Evolutionary conservation across 2,113 vertebrate genomes (phyloP).

Genomic region (Crotalus helleri): DNA sequence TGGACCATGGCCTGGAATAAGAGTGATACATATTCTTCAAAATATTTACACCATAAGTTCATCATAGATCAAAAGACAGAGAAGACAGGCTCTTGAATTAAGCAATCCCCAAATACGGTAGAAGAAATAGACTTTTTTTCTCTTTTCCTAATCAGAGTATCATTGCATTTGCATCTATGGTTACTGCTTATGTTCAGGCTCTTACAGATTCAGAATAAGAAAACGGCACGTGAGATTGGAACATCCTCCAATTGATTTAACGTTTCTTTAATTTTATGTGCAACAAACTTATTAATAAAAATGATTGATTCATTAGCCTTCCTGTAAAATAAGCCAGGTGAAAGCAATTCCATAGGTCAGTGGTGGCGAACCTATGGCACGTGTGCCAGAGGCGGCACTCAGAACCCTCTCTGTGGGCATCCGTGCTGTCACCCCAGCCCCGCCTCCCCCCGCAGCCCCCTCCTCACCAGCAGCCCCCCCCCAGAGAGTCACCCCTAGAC

Average conservation of each 20-base stretch:
- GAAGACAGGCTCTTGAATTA: neutral
- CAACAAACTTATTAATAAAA: neutral
- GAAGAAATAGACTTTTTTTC: neutral
- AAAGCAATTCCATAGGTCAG: neutral
- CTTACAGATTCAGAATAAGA: neutral
- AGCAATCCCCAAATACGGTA: too few relatives aligned
- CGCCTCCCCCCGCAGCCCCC: too few relatives aligned
- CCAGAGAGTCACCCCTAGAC: too few relatives aligned
- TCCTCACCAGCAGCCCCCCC: too few relatives aligned
- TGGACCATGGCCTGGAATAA: neutral
- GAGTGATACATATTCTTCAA: neutral
- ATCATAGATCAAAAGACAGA: too few relatives aligned
- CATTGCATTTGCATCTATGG: neutral
- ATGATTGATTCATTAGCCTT: neutral
- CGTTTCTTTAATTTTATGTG: neutral
- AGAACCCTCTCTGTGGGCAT: too few relatives aligned
- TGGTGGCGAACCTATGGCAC: too few relatives aligned
- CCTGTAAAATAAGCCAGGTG: neutral
- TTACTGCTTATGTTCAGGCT: neutral
- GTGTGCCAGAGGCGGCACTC: too few relatives aligned
- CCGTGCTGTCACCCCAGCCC: too few relatives aligned
- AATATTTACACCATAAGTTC: neutral
- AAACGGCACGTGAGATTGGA: neutral
- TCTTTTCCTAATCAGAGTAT: neutral
- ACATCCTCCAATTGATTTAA: neutral